These are phyloP conservation scores for Lanistes nyassanus DNA, from an alignment of 1,140 invertebrate species.

Conservation along the genomic window DNA sequence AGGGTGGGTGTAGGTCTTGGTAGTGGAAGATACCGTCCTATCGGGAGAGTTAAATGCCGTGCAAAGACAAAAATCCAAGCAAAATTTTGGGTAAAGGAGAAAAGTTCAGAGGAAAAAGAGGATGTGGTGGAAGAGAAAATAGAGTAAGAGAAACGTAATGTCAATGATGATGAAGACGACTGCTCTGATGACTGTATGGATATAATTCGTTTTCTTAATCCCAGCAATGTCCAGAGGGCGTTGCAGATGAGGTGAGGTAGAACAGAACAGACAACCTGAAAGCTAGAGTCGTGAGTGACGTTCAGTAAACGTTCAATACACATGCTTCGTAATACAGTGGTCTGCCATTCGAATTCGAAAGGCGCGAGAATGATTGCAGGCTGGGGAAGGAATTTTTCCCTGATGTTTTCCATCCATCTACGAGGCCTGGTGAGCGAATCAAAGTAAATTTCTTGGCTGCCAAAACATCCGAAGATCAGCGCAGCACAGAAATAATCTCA, in stretches of 20 bases:
- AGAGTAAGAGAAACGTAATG: conserved; percentile 10
- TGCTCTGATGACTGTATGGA: conserved; percentile 1
- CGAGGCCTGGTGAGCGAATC: too few species aligned
- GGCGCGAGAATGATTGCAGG: too few species aligned
- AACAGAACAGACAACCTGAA: too few species aligned
- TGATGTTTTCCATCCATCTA: too few species aligned
- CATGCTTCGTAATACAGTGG: too few species aligned
- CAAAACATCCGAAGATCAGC: background rate
- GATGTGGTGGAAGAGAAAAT: conserved; percentile 7
- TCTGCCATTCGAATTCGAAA: too few species aligned
- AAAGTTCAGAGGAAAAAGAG: background rate
- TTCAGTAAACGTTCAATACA: too few species aligned
- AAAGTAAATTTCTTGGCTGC: background rate
- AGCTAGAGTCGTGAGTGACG: too few species aligned
- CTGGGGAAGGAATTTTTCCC: too few species aligned
- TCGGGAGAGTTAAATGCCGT: background rate
- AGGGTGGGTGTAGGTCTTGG: background rate
- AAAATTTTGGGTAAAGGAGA: background rate
- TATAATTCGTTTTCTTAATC: too few species aligned
- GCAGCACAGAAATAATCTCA: background rate
- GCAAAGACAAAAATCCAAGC: background rate
- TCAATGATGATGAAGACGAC: conserved; percentile 9
- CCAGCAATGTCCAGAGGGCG: too few species aligned
- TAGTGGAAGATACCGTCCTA: background rate
- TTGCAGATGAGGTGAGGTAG: too few species aligned